These are phyloP conservation scores for Garra rufa DNA, from an alignment of 2,113 vertebrate genomes.

Conservation along the genomic window DNA sequence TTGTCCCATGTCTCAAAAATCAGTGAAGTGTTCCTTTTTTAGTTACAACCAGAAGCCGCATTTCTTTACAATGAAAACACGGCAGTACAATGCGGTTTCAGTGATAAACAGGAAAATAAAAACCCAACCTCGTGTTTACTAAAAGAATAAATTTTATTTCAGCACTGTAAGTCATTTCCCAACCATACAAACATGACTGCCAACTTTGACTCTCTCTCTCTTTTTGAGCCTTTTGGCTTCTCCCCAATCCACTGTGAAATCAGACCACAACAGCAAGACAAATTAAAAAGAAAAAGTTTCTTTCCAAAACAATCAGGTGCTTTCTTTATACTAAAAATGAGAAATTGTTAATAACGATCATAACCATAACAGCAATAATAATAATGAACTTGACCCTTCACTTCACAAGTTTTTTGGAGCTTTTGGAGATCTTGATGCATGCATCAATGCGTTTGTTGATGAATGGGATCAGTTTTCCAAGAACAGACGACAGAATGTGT, in stretches of 20 bases:
- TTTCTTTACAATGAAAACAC: not conserved
- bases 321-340: constrained; percentile 83
- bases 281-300: constrained; percentile 70
- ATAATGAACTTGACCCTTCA: constrained; percentile 76
- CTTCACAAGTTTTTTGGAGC: constrained; percentile 71
- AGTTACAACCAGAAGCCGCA: not conserved
- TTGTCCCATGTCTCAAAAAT: no score
- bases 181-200: constrained; percentile 84
- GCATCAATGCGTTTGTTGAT: constrained; percentile 61
- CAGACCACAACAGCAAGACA: constrained; percentile 81
- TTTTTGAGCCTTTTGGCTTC: constrained; percentile 65
- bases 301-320: constrained; percentile 80
- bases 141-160: constrained; percentile 90
- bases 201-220: constrained; percentile 75
- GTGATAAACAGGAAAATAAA: not conserved
- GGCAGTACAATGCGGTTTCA: not conserved
- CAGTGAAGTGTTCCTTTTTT: not conserved
- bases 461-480: constrained; percentile 48
- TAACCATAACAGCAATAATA: constrained; percentile 83
- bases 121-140: constrained; percentile 70
- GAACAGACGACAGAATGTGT: constrained; percentile 59
- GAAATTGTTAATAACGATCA: constrained; percentile 80
- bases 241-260: constrained; percentile 78
- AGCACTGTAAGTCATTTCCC: constrained; percentile 86
- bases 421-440: constrained; percentile 68